Conservation (phyloP, 2,113 vertebrate genomes). For the Delphinus delphis region DNA sequence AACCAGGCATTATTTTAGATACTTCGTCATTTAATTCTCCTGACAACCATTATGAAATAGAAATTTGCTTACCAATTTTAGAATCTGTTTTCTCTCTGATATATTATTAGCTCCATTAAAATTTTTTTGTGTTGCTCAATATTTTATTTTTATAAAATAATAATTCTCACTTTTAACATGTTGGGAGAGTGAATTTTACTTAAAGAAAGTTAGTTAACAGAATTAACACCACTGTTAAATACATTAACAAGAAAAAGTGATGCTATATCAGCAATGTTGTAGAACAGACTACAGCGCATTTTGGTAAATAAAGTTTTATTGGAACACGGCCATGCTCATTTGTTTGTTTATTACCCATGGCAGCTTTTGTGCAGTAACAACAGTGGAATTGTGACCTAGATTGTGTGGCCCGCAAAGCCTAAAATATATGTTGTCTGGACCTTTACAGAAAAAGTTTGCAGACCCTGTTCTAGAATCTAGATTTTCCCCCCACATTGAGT, state of each 20-base stretch:
- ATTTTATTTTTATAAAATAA: slow-evolving; percentile 22
- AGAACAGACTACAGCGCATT: neutral
- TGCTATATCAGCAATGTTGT: neutral
- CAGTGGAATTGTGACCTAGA: neutral
- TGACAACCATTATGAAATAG: neutral
- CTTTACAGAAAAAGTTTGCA: neutral
- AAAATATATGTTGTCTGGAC: accelerated
- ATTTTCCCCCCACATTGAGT: neutral
- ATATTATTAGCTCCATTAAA: neutral
- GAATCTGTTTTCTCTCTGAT: neutral
- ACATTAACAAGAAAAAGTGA: neutral
- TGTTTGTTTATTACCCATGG: neutral
- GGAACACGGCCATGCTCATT: neutral
- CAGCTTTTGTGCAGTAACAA: neutral
- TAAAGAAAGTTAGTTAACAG: neutral
- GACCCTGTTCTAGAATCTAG: neutral
- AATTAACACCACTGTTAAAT: neutral
- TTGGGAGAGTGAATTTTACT: slow-evolving; percentile 12
- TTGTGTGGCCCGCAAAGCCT: neutral
- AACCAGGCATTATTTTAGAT: neutral
- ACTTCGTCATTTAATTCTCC: neutral
- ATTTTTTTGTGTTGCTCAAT: neutral
- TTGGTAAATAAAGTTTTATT: neutral
- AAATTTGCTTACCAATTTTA: neutral
- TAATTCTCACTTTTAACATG: slow-evolving; percentile 19